Percentiles rank a stretch among this genome's conserved stretches.
Conservation (phyloP, 2,797 vertebrate genomes). For the Mus spretus region DNA sequence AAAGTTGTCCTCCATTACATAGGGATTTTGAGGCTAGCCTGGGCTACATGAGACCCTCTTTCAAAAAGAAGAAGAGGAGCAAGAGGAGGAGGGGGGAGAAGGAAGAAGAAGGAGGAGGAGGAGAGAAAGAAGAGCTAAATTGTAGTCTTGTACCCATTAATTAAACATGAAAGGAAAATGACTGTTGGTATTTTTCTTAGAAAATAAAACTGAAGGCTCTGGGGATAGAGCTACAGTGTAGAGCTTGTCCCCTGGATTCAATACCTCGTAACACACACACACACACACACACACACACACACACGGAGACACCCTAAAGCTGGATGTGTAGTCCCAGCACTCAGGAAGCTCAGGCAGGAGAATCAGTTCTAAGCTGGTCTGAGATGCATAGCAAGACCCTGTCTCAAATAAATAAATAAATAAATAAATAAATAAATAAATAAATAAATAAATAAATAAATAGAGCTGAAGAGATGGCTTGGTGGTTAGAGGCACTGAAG, state of each 20-base stretch:
- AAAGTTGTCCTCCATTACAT: neutral
- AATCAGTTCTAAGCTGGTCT: neutral
- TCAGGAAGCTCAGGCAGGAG: neutral
- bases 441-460: too few relatives aligned
- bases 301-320: neutral
- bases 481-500: neutral
- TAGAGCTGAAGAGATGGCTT: neutral
- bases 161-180: neutral
- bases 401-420: neutral
- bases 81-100: too few relatives aligned
- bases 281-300: neutral
- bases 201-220: neutral
- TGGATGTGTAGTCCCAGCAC: neutral
- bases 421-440: too few relatives aligned
- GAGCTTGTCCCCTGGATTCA: neutral
- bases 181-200: slow-evolving; percentile 27
- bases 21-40: neutral
- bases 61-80: neutral
- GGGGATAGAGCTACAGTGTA: neutral
- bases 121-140: neutral
- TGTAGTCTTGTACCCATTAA: neutral
- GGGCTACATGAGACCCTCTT: neutral
- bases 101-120: accelerated
- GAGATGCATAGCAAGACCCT: neutral
- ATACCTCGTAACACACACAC: neutral